Evolutionary conservation across 2,797 vertebrate genomes (phyloP), one percentile per base, ranked within the genome.

Genomic region (Brachyrhaphis roseni): DNA sequence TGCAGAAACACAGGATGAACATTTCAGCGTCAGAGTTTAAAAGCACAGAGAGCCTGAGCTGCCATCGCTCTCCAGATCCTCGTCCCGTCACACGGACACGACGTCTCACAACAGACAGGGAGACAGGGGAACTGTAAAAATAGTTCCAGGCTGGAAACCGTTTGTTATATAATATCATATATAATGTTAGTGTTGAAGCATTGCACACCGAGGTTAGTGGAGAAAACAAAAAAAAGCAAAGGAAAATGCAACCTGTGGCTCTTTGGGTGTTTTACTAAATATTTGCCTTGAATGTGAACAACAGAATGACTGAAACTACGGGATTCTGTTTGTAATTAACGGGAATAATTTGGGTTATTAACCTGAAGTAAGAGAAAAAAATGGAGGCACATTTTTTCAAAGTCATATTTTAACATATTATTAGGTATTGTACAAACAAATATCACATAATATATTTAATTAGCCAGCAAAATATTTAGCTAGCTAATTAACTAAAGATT

Each of bases 1-100:
- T 71, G 87, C 78, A 78, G 77, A 90, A 82, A 78, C 55, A 74
- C 55, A 80, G 83, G 82, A 74, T 26, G 73, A 74, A 68, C 79
- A 81, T 78, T 64, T 74, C 1, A 5, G 75, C 43, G 78, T 82
- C 46, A 41, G 70, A 15, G 77, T 47, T 74, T 72, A 86, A 39
- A 80, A 83, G 77, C 57, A 7, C 28, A 16, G 28, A 34, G 13
- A 62, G 57, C 84, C 74, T 75, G 59, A 78, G 70, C 46, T 75
- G 59, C 72, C 74, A 75, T 45, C n/a, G 78, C 23, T 64, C 83
- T 79, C 82, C 72, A 26, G 70, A 74, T 85, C 51, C 72, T 79
- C 7, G 81, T 64, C 64, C 49, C 74, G 15, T 45, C n/a, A n/a
- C 71, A 73, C 5, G 26, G 28, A 41, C 47, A 55, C 16, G 51